Percentiles rank a stretch among this genome's conserved stretches.
Evolutionary conservation across 2,113 vertebrate genomes (phyloP).

Genomic region (Riparia riparia): DNA sequence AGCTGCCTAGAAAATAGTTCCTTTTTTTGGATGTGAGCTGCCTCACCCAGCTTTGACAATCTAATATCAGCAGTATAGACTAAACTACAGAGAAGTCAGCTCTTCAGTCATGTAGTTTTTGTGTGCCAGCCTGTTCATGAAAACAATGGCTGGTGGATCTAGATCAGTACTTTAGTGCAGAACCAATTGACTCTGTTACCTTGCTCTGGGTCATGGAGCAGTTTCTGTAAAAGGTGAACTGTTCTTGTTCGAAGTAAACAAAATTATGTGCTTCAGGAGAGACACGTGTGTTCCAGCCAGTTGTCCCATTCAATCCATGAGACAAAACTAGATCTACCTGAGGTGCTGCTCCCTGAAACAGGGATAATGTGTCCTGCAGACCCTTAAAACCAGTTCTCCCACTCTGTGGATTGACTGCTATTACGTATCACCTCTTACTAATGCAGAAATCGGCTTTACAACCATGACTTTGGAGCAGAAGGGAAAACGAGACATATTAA

Average conservation of each 20-base stretch:
- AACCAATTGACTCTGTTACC: background rate
- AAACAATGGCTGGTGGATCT: background rate
- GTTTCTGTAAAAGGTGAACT: background rate
- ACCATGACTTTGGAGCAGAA: background rate
- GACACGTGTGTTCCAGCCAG: background rate
- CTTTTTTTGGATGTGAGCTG: background rate
- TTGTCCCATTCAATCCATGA: background rate
- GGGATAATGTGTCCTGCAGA: background rate
- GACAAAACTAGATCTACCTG: background rate
- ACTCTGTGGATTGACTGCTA: background rate
- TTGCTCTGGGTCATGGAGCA: background rate
- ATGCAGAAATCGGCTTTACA: background rate
- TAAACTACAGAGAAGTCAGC: background rate
- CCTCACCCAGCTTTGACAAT: background rate
- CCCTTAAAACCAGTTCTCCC: background rate
- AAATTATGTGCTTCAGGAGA: background rate
- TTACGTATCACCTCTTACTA: background rate
- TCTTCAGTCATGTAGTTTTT: background rate
- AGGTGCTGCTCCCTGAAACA: background rate
- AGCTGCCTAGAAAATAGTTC: background rate
- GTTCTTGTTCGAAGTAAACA: background rate
- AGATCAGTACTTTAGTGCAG: background rate
- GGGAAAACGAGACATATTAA: accelerated
- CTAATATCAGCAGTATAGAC: background rate
- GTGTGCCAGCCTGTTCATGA: background rate